Evolutionary conservation across 2,888 invertebrate species (phyloP).

Genomic region (Melanostoma scalare): DNA sequence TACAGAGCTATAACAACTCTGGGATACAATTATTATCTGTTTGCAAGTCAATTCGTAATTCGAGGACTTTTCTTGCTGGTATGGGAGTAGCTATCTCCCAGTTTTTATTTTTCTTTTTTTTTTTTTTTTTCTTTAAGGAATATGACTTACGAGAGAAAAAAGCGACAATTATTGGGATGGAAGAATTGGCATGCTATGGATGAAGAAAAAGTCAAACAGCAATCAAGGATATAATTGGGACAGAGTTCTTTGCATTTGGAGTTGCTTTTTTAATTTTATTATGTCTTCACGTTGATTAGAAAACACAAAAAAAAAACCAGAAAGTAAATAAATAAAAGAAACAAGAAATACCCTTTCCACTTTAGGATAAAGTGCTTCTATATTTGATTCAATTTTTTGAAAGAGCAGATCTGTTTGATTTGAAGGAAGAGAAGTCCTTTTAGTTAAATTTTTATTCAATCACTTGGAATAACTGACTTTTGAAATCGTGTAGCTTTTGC

Average conservation of each 20-base stretch:
- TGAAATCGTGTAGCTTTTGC: too few relatives aligned
- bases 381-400: too few relatives aligned
- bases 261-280: background rate
- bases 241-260: constrained; percentile 24
- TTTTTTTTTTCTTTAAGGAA: constrained; percentile 10
- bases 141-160: constrained; percentile 7
- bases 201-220: constrained; percentile 46
- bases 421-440: too few relatives aligned
- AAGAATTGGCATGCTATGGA: constrained; percentile 8
- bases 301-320: constrained; percentile 13
- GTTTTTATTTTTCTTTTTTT: constrained; percentile 6
- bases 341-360: too few relatives aligned
- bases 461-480: too few relatives aligned
- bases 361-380: too few relatives aligned
- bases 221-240: constrained; percentile 58
- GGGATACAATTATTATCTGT: constrained; percentile 58
- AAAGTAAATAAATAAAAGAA: too few relatives aligned
- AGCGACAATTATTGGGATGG: constrained; percentile 19
- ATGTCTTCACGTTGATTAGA: constrained; percentile 38
- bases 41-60: constrained; percentile 64
- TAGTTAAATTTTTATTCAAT: too few relatives aligned
- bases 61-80: constrained; percentile 37
- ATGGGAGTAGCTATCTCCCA: constrained; percentile 5
- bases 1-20: background rate
- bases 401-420: too few relatives aligned